A percentile compares a stretch with the other conserved stretches of the same genome.
These are phyloP conservation scores for Lycopodina hypogea DNA, from an alignment of 37 sponge, comb jelly and placozoan species.

Conservation along the genomic window DNA sequence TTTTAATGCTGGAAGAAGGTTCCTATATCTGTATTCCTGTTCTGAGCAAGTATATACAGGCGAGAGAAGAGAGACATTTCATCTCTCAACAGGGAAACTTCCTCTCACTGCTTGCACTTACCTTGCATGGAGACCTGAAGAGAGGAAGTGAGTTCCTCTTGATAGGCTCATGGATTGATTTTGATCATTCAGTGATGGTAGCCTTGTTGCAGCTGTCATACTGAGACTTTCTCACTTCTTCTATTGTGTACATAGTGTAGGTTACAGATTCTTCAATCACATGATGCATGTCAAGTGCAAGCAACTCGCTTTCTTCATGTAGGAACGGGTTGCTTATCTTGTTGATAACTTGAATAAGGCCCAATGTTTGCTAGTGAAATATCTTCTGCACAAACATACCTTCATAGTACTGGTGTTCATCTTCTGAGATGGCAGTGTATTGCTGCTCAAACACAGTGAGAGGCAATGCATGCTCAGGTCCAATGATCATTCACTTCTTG, in stretches of 20 bases:
- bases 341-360: not conserved
- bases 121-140: not conserved
- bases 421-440: not conserved
- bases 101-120: not conserved
- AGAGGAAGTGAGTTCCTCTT: not conserved
- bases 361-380: not conserved
- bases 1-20: not conserved
- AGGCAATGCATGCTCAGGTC: not conserved
- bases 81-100: not conserved
- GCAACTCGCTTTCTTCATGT: not conserved
- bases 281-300: not conserved
- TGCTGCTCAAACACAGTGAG: not conserved
- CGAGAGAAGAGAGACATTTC: not conserved
- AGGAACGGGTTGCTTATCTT: not conserved
- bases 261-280: not conserved
- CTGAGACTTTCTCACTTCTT: not conserved
- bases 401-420: not conserved
- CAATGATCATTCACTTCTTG: not conserved
- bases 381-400: not conserved
- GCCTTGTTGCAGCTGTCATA: not conserved
- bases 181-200: not conserved
- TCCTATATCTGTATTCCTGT: not conserved
- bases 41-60: not conserved
- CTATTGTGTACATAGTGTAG: not conserved
- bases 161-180: not conserved